Conservation (phyloP, 2,113 vertebrate species). For the Nansenia antarctica region DNA sequence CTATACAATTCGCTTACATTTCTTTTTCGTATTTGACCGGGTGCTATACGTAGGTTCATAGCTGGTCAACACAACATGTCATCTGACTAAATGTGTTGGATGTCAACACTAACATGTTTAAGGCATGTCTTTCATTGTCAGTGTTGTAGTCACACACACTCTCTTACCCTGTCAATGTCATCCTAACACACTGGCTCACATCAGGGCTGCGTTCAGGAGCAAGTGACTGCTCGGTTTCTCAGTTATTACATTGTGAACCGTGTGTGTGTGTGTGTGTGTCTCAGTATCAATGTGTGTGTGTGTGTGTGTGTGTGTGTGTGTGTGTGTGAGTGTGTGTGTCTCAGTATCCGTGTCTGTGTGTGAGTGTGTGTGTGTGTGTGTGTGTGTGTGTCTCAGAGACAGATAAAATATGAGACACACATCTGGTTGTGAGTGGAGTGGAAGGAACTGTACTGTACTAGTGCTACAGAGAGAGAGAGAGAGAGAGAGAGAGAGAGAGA, state of each 20-base stretch:
- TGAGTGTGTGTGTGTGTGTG: slow-evolving; percentile 32
- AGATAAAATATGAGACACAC: slow-evolving; percentile 75
- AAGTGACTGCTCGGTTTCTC: slow-evolving; percentile 70
- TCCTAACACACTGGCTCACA: slow-evolving; percentile 59
- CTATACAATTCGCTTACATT: too few species aligned
- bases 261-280: not conserved
- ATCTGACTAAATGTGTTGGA: not conserved
- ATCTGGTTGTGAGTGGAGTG: slow-evolving; percentile 59
- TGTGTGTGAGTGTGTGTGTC: slow-evolving; percentile 53
- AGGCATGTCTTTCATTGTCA: slow-evolving; percentile 65
- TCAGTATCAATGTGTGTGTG: slow-evolving; percentile 4
- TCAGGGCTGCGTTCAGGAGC: slow-evolving; percentile 64
- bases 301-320: slow-evolving; percentile 32
- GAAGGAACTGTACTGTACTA: slow-evolving; percentile 7
- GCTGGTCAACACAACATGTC: too few species aligned
- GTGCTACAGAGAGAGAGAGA: too few species aligned
- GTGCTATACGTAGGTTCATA: too few species aligned
- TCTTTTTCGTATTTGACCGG: too few species aligned
- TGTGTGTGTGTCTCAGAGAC: slow-evolving; percentile 67
- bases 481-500: too few species aligned
- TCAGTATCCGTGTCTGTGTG: slow-evolving; percentile 6
- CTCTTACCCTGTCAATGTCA: slow-evolving; percentile 63
- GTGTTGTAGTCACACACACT: slow-evolving; percentile 67
- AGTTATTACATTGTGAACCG: slow-evolving; percentile 69
- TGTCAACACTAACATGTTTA: not conserved